These are phyloP conservation scores for Okamejei kenojei DNA, from an alignment of 2,797 vertebrate genomes.

Conservation along the genomic window DNA sequence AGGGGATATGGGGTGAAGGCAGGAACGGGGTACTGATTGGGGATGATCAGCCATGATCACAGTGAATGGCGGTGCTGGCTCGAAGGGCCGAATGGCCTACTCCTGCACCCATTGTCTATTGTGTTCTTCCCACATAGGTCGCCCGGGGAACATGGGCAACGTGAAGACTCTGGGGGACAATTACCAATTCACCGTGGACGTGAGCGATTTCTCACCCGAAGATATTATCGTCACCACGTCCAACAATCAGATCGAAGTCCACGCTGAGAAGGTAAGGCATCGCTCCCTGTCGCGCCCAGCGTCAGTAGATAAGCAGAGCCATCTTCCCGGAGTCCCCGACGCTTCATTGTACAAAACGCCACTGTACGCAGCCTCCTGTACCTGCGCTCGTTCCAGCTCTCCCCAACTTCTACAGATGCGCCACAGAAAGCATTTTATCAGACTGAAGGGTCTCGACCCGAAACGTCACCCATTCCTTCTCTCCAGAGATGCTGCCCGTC, in stretches of 20 bases:
- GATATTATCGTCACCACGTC: slow-evolving; percentile 79
- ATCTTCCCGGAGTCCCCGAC: fast-evolving
- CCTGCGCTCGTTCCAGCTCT: background rate
- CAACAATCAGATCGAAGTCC: slow-evolving; percentile 79
- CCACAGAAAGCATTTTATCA: no score
- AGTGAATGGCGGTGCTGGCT: no score
- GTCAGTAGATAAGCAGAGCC: background rate
- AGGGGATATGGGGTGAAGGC: no score
- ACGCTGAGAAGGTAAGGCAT: slow-evolving; percentile 77
- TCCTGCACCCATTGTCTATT: background rate
- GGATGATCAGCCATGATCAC: no score
- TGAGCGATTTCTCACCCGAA: slow-evolving; percentile 76
- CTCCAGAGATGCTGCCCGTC: no score
- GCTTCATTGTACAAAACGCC: background rate
- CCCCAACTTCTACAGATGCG: no score
- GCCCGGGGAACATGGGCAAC: slow-evolving; percentile 56
- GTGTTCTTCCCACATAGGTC: slow-evolving; percentile 46
- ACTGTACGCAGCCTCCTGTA: background rate
- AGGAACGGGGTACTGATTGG: no score
- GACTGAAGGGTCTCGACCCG: no score
- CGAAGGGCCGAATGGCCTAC: no score
- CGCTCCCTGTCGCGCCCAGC: background rate
- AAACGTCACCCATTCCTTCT: no score
- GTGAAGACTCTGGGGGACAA: slow-evolving; percentile 69
- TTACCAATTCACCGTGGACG: slow-evolving; percentile 77